Evolutionary conservation across 2,888 invertebrate species (phyloP), one percentile per base, ranked within the genome.

Genomic region (Parnassius orleans): DNA sequence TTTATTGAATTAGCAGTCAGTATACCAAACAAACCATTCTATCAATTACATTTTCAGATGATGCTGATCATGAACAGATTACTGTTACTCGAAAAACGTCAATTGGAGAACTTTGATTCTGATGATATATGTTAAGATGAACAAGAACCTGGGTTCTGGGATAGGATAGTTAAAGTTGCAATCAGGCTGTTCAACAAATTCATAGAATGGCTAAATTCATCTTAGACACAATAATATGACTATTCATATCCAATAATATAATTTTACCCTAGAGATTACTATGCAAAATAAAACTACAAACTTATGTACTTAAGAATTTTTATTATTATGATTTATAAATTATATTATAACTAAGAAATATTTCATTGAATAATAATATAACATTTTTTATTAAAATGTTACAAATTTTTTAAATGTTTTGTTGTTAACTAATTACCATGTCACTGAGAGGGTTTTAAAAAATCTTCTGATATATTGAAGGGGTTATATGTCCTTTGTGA

Each of bases 121-220:
- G 83, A 85, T 56, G 83, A 87, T 15, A 63, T 75, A 43, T 78
- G 83, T 66, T 78, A 82, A n/a, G 76, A 76, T 19, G 78, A 83
- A 69, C 86, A 90, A 42, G 87, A 91, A 65, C 75, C 84, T 9
- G 79, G 90, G 14, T 90, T 92, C 70, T 92, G 92, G 92, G 86
- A 88, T 65, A 78, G 81, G 73, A 79, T 92, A 11, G 83, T 91
- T 15, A 87, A 83, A 79, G 83, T 88, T 61, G 90, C 91, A 19
- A 68, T 92, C 14, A 90, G 86, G 71, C 67, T 92, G 65, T 87
- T 92, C 51, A 86, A 79, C 67, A 80, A 71, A 73, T 90, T 92
- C 68, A 74, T 92, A 60, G 87, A 90, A 72, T 92, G 92, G 92
- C 72, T 92, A 46, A 92, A 92, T 74, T 76, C 84, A 3, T 87